These are phyloP conservation scores for Trachops cirrhosus DNA, from an alignment of 2,797 vertebrate genomes.

Conservation along the genomic window DNA sequence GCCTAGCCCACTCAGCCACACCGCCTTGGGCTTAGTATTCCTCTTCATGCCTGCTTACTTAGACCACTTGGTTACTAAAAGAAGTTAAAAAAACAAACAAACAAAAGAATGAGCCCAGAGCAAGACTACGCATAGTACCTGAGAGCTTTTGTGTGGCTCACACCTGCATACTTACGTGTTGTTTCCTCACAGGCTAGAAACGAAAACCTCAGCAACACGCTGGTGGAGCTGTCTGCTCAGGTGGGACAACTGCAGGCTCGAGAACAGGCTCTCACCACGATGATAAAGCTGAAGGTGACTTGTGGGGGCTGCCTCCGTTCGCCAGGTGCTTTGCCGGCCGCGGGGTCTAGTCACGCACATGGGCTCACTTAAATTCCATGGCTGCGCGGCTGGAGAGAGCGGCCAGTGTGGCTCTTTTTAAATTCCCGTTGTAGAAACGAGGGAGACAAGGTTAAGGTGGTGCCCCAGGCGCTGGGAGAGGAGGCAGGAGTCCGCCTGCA, in stretches of 20 bases:
- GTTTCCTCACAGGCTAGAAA: conserved; percentile 87
- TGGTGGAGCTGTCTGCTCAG: conserved; percentile 88
- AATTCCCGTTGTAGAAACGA: background rate
- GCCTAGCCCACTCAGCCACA: too few relatives aligned
- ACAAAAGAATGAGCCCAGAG: background rate
- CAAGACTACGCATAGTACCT: background rate
- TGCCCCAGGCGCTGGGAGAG: background rate
- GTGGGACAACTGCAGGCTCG: conserved; percentile 89
- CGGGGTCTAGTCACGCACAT: too few relatives aligned
- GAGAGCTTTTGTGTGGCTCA: background rate
- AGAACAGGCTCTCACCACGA: conserved; percentile 89
- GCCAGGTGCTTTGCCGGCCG: too few relatives aligned
- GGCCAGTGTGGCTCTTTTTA: background rate
- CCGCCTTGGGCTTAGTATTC: background rate
- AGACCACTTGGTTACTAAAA: background rate
- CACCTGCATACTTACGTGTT: background rate
- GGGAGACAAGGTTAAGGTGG: background rate
- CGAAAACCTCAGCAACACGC: conserved; percentile 85
- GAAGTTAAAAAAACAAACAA: background rate
- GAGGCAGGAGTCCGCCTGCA: background rate
- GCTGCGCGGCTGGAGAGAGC: background rate
- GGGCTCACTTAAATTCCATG: background rate
- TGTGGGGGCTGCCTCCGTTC: background rate
- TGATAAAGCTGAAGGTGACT: conserved; percentile 92
- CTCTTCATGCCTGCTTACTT: background rate